Percentiles rank a stretch among this genome's conserved stretches.
Conservation (phyloP, 2,113 vertebrate species). For the Cebus imitator region DNA sequence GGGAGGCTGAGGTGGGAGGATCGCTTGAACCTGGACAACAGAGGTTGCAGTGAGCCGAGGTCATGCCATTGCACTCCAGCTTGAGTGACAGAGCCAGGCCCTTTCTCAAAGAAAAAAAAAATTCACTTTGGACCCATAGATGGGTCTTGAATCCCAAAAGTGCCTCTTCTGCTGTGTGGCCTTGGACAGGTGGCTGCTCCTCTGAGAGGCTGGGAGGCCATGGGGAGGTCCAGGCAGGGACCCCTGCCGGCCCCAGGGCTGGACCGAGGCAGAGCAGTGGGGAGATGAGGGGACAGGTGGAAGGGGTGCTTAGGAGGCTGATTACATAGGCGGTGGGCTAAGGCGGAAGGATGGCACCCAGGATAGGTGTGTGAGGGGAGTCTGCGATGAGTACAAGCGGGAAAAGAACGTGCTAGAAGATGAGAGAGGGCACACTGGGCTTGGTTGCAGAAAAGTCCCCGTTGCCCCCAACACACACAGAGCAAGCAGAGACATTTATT, state of each 20-base stretch:
- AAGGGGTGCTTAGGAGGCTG: not conserved
- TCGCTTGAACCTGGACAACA: no score
- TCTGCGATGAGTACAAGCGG: not conserved
- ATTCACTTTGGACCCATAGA: not conserved
- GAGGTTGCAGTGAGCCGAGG: no score
- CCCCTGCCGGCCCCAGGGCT: not conserved
- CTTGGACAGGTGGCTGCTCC: not conserved
- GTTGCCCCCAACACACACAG: rapidly evolving
- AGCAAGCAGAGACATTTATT: not conserved
- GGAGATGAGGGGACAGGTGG: not conserved
- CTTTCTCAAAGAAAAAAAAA: no score
- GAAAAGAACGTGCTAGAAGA: not conserved
- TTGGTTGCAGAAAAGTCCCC: not conserved
- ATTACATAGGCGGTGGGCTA: no score
- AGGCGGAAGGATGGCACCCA: not conserved
- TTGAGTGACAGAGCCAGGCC: no score
- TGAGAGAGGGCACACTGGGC: not conserved
- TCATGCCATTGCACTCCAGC: no score
- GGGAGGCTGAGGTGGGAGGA: no score
- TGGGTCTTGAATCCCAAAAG: not conserved
- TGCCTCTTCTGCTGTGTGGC: not conserved
- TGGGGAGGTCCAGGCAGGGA: not conserved
- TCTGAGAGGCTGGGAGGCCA: not conserved
- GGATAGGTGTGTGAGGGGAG: no score
- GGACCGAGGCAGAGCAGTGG: not conserved